Evolutionary conservation across 2,888 invertebrate species (phyloP), one percentile per base, ranked within the genome.

Genomic region (Conops quadrifasciatus): DNA sequence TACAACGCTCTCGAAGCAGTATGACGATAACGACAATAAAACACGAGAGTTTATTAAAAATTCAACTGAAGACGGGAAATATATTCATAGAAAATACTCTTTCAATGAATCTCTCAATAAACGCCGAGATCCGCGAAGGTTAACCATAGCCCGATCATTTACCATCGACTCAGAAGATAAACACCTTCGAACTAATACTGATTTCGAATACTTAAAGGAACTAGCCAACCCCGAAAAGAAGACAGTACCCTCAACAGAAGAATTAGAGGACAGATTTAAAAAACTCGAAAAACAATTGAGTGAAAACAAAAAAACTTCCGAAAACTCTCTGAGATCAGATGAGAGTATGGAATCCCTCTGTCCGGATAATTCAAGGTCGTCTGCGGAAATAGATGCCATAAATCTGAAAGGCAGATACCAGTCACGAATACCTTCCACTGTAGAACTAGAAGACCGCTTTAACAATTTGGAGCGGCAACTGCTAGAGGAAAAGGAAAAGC

Each of bases 131-230:
- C 82, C 82, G 0, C 73, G 82, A 11, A 77, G 83, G 0, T 77
- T 79, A 19, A 83, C 82, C 0, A 72, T 83, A 2, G 80, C 82
- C 2, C 76, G 81, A 64, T 81, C 81, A 0, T 77, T 81, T 5
- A 82, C 83, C 2, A 78, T 83, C 21, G 82, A 83, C 16, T 76
- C 81, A 62, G 82, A 82, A 59, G 80, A 81, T 15, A 49, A 21
- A 24, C 26, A 45, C 16, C 9, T 36, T 36, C 36, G 36, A 36
- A 36, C 36, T 7, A 36, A 36, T 36, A 36, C 5, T 9, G 36
- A 36, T 36, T 36, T 9, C 9, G 36, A 36, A 36, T 9, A 36
- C 9, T 36, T 36, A 7, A 36, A 36, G 5, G 36, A 36, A 36
- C 36, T 9, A 9, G 36, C 4, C 4, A 9, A 36, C 4, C 36